These are phyloP conservation scores for Lacerta viridis DNA, from an alignment of 2,797 vertebrate genomes.

Conservation along the genomic window DNA sequence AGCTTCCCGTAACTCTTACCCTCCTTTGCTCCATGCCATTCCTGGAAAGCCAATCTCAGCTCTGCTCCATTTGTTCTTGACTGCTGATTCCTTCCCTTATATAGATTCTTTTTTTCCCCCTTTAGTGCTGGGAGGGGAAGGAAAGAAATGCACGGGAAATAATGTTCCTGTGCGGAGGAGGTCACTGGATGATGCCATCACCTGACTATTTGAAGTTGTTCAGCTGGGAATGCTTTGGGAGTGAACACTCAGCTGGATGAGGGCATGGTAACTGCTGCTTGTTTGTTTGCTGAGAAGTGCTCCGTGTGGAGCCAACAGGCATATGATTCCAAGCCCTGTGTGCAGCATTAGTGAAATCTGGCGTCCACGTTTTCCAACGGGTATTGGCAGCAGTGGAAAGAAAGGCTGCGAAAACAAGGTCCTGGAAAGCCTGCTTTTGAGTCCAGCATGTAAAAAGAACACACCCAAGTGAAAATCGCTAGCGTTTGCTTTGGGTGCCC, in stretches of 20 bases:
- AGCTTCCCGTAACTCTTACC: constrained; percentile 8
- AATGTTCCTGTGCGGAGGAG: background rate
- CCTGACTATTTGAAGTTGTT: constrained; percentile 23
- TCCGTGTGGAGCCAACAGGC: constrained; percentile 9
- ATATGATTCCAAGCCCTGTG: background rate
- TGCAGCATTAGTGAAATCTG: background rate
- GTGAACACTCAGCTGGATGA: constrained; percentile 3
- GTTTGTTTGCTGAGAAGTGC: constrained; percentile 8
- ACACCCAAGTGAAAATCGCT: background rate
- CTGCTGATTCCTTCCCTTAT: constrained; percentile 40
- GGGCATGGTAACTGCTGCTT: background rate
- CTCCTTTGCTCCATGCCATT: constrained; percentile 7
- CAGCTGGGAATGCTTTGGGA: constrained; percentile 8
- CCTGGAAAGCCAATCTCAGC: constrained; percentile 26
- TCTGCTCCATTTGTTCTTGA: constrained; percentile 3
- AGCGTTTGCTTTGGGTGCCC: background rate
- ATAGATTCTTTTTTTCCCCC: constrained; percentile 23
- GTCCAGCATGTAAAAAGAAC: background rate
- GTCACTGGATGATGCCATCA: constrained; percentile 31
- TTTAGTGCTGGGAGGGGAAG: background rate
- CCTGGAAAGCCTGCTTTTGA: background rate
- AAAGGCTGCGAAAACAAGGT: background rate
- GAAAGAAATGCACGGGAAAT: constrained; percentile 4
- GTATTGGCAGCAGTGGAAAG: background rate
- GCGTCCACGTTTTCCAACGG: background rate